Percentiles rank a stretch among this genome's conserved stretches.
Evolutionary conservation across 2,113 vertebrate genomes (phyloP).

Genomic region (Urocynchramus pylzowi): DNA sequence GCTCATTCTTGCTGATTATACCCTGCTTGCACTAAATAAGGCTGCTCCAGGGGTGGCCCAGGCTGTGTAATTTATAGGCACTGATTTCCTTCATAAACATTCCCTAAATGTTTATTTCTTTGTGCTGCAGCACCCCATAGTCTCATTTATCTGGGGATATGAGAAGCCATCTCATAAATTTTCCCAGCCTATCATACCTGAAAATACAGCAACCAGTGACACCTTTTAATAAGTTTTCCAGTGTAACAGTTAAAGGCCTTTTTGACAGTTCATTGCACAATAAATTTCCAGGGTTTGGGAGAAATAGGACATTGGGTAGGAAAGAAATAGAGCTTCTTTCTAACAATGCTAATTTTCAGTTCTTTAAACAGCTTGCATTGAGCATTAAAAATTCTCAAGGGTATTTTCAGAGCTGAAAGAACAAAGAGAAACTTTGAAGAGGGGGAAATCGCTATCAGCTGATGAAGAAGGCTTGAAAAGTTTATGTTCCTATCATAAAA

Average conservation of each 20-base stretch:
- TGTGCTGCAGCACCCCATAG: background rate
- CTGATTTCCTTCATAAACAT: background rate
- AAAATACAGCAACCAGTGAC: background rate
- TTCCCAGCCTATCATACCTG: background rate
- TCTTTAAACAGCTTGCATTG: background rate
- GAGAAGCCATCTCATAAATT: background rate
- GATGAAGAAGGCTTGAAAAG: background rate
- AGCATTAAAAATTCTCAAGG: background rate
- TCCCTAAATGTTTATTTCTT: background rate
- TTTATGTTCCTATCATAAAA: background rate
- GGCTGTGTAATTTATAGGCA: background rate
- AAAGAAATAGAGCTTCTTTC: background rate
- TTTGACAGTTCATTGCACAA: background rate
- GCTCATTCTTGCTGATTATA: background rate
- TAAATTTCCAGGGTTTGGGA: background rate
- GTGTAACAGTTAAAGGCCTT: background rate
- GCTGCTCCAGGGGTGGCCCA: background rate
- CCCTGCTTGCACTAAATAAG: background rate
- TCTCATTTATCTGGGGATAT: background rate
- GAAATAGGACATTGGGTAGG: background rate
- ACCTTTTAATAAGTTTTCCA: background rate
- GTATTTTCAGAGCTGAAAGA: background rate
- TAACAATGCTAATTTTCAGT: background rate
- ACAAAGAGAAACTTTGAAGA: background rate
- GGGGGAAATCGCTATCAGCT: background rate